A percentile compares a stretch with the other conserved stretches of the same genome.
Conservation (phyloP, 2,113 vertebrate genomes). For the Vicugna pacos region DNA sequence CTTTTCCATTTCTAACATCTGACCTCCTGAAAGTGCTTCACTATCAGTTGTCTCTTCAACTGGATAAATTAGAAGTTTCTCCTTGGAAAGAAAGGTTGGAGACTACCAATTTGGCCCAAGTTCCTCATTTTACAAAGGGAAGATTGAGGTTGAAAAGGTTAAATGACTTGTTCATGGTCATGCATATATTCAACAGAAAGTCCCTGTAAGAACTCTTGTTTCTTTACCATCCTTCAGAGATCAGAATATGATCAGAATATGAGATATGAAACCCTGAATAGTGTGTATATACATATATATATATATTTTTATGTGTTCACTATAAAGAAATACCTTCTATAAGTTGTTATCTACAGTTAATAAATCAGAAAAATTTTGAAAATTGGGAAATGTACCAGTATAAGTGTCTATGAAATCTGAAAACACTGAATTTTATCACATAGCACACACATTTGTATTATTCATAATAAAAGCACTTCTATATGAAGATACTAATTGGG, state of each 20-base stretch:
- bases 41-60: neutral
- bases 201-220: neutral
- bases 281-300: neutral
- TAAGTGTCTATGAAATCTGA: neutral
- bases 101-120: neutral
- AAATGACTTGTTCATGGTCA: slow-evolving; percentile 26
- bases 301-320: neutral
- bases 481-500: neutral
- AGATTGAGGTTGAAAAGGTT: slow-evolving; percentile 38
- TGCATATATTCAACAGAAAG: slow-evolving; percentile 15
- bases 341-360: neutral
- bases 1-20: neutral
- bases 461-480: neutral
- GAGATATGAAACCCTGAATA: neutral
- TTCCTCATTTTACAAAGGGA: neutral
- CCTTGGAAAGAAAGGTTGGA: neutral
- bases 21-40: neutral
- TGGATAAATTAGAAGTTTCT: neutral
- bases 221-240: neutral
- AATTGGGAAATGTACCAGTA: neutral
- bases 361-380: neutral
- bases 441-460: neutral
- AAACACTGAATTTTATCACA: neutral
- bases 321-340: neutral
- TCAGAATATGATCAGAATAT: neutral